These are phyloP conservation scores for Mycteria americana DNA, from an alignment of 2,797 vertebrate species.

Conservation along the genomic window DNA sequence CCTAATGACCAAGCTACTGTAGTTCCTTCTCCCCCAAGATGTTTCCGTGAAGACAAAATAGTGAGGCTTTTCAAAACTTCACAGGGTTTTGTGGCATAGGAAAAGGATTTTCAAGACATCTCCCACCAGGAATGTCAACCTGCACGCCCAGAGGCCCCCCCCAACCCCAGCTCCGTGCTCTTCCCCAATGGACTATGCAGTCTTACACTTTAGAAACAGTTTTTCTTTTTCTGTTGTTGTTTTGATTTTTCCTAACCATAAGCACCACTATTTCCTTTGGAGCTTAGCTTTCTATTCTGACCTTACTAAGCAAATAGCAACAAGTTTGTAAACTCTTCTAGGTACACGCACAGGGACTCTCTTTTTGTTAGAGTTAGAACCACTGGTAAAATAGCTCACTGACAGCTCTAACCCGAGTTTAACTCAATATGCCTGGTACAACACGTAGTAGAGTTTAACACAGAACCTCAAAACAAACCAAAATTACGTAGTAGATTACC, in stretches of 20 bases:
- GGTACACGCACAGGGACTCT: accelerated
- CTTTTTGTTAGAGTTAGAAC: neutral
- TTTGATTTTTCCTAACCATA: neutral
- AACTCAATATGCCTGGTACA: neutral
- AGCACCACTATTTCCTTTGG: neutral
- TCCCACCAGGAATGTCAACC: neutral
- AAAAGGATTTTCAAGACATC: neutral
- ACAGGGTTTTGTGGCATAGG: neutral
- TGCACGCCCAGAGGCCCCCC: neutral
- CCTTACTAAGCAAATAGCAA: neutral
- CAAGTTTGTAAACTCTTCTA: neutral
- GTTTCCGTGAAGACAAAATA: neutral
- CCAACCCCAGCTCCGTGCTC: accelerated
- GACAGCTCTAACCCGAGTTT: neutral
- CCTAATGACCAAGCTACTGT: neutral
- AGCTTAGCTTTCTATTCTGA: neutral
- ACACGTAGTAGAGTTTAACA: neutral
- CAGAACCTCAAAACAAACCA: neutral
- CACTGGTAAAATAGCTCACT: neutral
- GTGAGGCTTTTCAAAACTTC: neutral
- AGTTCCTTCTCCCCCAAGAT: neutral
- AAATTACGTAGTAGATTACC: neutral
- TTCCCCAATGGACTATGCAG: neutral
- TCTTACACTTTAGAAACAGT: neutral
- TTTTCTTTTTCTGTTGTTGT: neutral